Evolutionary conservation across 2,888 invertebrate genomes (phyloP), one percentile per base, ranked within the genome.

Genomic region (Axea sp.): DNA sequence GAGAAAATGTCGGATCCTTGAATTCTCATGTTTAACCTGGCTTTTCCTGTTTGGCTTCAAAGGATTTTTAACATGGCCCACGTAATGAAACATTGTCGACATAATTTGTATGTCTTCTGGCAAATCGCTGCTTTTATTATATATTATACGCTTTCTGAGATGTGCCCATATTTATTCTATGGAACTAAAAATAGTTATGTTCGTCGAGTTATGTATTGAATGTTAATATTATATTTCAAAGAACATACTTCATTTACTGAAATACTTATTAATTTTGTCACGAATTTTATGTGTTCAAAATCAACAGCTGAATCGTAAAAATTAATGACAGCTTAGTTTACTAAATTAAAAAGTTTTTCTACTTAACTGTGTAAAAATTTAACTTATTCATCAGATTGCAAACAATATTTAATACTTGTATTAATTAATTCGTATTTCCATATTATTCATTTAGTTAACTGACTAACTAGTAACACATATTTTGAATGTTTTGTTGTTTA

Each of bases 61-160:
- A 41, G 24, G 22, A 41, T 41, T 41, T 57, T 5, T 26, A 11
- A 11, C 22, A 8, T 28, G 17, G 2, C 12, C 33, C 39, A 37
- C 28, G 47, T 49, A 60, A 60, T 37, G 47, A 45, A 57, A 57
- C 57, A 57, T 57, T 43, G 57, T 43, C 57, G 33, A 33, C 33
- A 43, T 57, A 57, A 57, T 57, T 57, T 33, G n/a, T 43, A 4
- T 57, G 43, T 57, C 57, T 43, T 17, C 43, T 11, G 55, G 55
- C 55, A 30, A 55, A 55, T 39, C 39, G 55, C 9, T 3, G 8
- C 8, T 3, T 35, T 35, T 35, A 51, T 51, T 35, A 51, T 51
- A 35, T 11, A 24, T 35, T 51, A 22, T 24, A 5, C 14, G 5
- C 24, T 14, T 17, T 14, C 22, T 11, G 39, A 39, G 8, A 39